Conservation (phyloP, 2,113 vertebrate genomes). For the Callipepla squamata region DNA sequence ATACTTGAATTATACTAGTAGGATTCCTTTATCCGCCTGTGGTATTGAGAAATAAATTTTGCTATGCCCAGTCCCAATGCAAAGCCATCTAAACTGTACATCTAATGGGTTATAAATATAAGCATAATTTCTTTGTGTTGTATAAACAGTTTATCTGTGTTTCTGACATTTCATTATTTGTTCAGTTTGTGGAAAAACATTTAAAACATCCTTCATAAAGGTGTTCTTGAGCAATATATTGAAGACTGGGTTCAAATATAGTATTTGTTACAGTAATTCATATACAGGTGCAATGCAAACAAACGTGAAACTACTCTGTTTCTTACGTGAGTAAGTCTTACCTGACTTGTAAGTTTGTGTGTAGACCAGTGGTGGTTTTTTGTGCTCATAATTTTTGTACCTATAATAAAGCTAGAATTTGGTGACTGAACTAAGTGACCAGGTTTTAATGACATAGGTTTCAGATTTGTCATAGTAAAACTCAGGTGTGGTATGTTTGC, state of each 20-base stretch:
- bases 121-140: not conserved
- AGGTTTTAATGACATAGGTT: not conserved
- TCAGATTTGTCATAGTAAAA: not conserved
- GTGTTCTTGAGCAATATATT: not conserved
- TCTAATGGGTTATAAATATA: not conserved
- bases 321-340: not conserved
- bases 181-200: not conserved
- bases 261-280: not conserved
- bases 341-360: not conserved
- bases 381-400: too few species aligned
- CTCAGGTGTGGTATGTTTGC: fast-evolving
- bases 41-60: conserved; percentile 6
- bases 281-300: not conserved
- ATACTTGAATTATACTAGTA: conserved; percentile 55
- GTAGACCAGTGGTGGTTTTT: not conserved
- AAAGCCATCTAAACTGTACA: not conserved
- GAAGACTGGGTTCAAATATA: not conserved
- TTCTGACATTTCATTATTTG: not conserved
- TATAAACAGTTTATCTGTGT: not conserved
- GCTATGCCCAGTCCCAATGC: not conserved
- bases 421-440: not conserved
- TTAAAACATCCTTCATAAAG: not conserved
- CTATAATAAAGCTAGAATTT: not conserved
- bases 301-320: not conserved
- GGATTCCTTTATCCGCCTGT: not conserved